Evolutionary conservation across 2,888 invertebrate species (phyloP).

Genomic region (Clunio marinus): DNA sequence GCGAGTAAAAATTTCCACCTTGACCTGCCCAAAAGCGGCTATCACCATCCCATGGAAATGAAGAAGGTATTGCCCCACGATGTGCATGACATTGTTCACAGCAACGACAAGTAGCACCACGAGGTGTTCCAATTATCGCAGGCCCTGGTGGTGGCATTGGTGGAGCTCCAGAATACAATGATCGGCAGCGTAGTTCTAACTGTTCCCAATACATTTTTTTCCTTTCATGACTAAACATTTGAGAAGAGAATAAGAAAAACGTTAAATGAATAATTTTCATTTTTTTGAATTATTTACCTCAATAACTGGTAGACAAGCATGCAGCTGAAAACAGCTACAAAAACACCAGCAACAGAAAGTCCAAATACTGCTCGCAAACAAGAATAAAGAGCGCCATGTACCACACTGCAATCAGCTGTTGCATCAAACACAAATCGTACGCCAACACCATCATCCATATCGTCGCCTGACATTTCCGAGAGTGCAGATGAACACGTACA

Average conservation of each 20-base stretch:
- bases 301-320: conserved; percentile 87
- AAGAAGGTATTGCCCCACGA: conserved; percentile 57
- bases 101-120: conserved; percentile 58
- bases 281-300: conserved; percentile 55
- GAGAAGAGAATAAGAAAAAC: too few relatives aligned
- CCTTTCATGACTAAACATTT: conserved; percentile 87
- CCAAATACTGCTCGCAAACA: conserved; percentile 86
- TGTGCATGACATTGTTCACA: conserved; percentile 63
- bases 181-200: conserved; percentile 75
- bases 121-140: conserved; percentile 49
- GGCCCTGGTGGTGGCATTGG: conserved; percentile 48
- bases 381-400: conserved; percentile 83
- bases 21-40: conserved; percentile 59
- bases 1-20: conserved; percentile 77
- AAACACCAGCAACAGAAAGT: conserved; percentile 83
- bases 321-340: conserved; percentile 86
- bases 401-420: conserved; percentile 83
- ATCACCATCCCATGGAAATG: conserved; percentile 57
- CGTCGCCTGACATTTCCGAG: conserved; percentile 61
- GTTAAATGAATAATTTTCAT: background rate
- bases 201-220: conserved; percentile 96
- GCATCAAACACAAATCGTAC: conserved; percentile 80
- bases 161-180: conserved; percentile 59
- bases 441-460: conserved; percentile 61
- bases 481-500: conserved; percentile 73